A percentile compares a stretch with the other conserved stretches of the same genome.
Evolutionary conservation across 64 coral and sea anemone species (phyloP).

Genomic region (Astreopora myriophthalma): DNA sequence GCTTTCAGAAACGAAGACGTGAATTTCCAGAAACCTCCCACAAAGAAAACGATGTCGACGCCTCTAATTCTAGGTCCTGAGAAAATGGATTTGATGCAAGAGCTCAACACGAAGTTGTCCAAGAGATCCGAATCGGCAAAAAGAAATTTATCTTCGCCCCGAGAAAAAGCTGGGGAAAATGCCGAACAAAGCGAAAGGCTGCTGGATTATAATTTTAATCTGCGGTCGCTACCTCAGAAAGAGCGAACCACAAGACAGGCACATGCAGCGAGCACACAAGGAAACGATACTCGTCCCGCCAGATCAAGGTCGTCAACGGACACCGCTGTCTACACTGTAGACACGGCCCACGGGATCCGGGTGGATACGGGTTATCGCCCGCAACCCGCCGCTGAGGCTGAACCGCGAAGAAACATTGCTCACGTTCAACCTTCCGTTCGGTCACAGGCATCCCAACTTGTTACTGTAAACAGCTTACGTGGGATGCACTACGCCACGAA

Average conservation of each 20-base stretch:
- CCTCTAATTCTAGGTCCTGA: slow-evolving; percentile 19
- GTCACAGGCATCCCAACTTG: slow-evolving; percentile 25
- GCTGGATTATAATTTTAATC: slow-evolving; percentile 31
- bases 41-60: slow-evolving; percentile 72
- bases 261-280: not conserved
- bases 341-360: slow-evolving; percentile 19
- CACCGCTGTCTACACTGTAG: slow-evolving; percentile 27
- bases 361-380: slow-evolving; percentile 8
- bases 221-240: not conserved
- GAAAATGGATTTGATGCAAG: slow-evolving; percentile 55
- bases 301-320: slow-evolving; percentile 57
- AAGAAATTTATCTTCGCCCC: not conserved
- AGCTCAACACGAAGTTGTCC: slow-evolving; percentile 19
- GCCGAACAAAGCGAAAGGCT: slow-evolving; percentile 7
- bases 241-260: not conserved
- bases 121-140: slow-evolving; percentile 32
- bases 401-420: slow-evolving; percentile 9
- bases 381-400: not conserved
- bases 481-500: slow-evolving; percentile 49
- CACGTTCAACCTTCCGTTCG: slow-evolving; percentile 24
- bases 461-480: slow-evolving; percentile 63
- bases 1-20: not conserved
- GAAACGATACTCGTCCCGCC: not conserved
- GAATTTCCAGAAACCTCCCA: not conserved
- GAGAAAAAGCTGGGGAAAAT: not conserved